phyloP scores from a whole-genome alignment of 2,888 invertebrate species.

The Clusia tigrina region DNA sequence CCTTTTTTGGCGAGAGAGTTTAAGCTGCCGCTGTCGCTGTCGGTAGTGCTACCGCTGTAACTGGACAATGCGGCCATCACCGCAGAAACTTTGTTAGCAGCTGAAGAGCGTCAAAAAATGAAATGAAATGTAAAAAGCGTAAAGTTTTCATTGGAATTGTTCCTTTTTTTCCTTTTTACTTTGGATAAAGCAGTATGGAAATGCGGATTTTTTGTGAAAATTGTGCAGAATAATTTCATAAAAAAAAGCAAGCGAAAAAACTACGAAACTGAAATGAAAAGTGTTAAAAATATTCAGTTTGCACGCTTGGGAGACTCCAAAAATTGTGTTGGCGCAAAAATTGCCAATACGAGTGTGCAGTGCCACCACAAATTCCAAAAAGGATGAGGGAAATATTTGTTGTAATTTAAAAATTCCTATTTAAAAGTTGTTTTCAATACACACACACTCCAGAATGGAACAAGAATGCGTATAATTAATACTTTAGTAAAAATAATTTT shows the following conservation, averaged over 20 bases:
- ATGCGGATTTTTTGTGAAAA: too few relatives aligned
- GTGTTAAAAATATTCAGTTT: conserved; percentile 30
- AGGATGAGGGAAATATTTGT: too few relatives aligned
- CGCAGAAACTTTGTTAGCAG: conserved; percentile 37
- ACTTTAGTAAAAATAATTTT: too few relatives aligned
- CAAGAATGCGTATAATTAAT: too few relatives aligned
- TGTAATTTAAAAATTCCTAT: too few relatives aligned
- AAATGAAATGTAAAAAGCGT: conserved; percentile 30
- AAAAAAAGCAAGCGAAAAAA: neutral
- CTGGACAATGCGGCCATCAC: conserved; percentile 24
- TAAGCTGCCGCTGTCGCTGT: conserved; percentile 9
- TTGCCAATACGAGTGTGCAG: neutral
- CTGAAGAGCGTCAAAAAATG: conserved; percentile 36
- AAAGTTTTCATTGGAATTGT: conserved; percentile 34
- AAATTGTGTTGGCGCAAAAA: neutral
- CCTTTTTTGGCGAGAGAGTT: conserved; percentile 9
- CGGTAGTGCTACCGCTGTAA: conserved; percentile 19
- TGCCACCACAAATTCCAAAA: too few relatives aligned
- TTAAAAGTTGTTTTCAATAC: too few relatives aligned
- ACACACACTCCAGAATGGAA: too few relatives aligned
- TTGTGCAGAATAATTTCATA: neutral
- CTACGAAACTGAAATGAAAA: conserved; percentile 23
- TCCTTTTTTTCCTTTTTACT: conserved; percentile 11
- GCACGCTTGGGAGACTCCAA: conserved; percentile 11
- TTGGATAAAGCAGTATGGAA: conserved; percentile 13